Percentiles rank a stretch among this genome's conserved stretches.
phyloP scores from a whole-genome alignment of 2,113 vertebrate genomes.

The Diphyllodes magnificus region DNA sequence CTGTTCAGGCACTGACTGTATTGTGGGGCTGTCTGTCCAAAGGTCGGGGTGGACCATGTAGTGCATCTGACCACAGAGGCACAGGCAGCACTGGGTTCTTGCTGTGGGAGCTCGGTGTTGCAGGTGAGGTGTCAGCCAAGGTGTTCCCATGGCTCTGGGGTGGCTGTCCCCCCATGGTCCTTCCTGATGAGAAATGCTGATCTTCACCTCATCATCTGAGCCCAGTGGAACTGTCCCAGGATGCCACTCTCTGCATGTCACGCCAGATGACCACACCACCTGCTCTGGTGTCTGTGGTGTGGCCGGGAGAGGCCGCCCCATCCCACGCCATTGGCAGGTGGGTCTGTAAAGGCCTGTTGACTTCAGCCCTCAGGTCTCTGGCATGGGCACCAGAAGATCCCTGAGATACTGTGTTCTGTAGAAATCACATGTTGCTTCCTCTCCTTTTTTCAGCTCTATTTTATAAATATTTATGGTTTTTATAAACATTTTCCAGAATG shows the following conservation, averaged over 20 bases:
- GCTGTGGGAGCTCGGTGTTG: fast-evolving
- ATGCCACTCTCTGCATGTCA: background rate
- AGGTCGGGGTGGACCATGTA: fast-evolving
- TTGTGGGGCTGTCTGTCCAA: background rate
- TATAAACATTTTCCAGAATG: background rate
- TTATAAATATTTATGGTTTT: background rate
- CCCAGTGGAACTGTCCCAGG: background rate
- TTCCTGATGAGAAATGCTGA: background rate
- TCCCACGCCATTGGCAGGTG: fast-evolving
- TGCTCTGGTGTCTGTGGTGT: background rate
- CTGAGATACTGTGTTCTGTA: fast-evolving
- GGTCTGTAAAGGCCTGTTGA: background rate
- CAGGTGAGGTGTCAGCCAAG: fast-evolving
- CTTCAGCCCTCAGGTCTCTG: no score
- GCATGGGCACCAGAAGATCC: background rate
- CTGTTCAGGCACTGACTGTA: background rate
- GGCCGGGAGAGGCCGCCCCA: background rate
- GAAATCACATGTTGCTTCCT: background rate
- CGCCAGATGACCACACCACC: fast-evolving
- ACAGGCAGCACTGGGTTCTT: fast-evolving
- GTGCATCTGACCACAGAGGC: background rate
- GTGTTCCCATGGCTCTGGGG: background rate
- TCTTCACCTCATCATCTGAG: background rate
- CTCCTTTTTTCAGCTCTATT: background rate
- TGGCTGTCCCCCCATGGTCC: fast-evolving